Percentiles rank a stretch among this genome's conserved stretches.
phyloP scores from a whole-genome alignment of 2,888 invertebrate species.

The Apamea monoglypha region DNA sequence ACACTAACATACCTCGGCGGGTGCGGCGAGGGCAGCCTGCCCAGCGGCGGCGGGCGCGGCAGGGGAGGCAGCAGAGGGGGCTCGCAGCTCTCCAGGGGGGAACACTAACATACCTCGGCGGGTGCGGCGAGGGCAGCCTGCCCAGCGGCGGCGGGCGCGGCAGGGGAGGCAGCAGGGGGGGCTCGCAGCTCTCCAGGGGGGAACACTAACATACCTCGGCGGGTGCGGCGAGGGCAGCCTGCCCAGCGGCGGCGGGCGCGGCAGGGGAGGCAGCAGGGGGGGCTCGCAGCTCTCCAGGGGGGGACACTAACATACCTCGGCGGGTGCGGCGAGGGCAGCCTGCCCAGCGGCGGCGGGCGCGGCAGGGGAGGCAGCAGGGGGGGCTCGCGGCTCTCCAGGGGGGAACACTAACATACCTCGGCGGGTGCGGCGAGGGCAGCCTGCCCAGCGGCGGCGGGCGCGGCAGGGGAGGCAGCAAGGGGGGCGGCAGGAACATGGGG shows the following conservation, averaged over 20 bases:
- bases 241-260: too few relatives aligned
- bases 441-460: conserved; percentile 82
- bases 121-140: too few relatives aligned
- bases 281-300: too few relatives aligned
- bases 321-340: too few relatives aligned
- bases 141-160: conserved; percentile 84
- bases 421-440: conserved; percentile 82
- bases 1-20: conserved; percentile 58
- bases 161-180: too few relatives aligned
- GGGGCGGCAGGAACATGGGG: conserved; percentile 88
- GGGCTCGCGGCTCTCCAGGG: too few relatives aligned
- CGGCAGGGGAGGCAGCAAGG: conserved; percentile 75
- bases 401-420: conserved; percentile 62
- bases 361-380: too few relatives aligned
- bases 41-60: too few relatives aligned
- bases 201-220: conserved; percentile 71
- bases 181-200: conserved; percentile 31
- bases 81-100: conserved; percentile 51
- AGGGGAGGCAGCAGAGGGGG: too few relatives aligned
- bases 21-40: conserved; percentile 62
- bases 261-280: too few relatives aligned
- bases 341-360: conserved; percentile 83
- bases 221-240: too few relatives aligned
- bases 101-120: conserved; percentile 69
- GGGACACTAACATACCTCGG: conserved; percentile 72